Percentiles rank a stretch among this genome's conserved stretches.
phyloP scores from a whole-genome alignment of 2,888 invertebrate genomes.

The Trichacis sp. region DNA sequence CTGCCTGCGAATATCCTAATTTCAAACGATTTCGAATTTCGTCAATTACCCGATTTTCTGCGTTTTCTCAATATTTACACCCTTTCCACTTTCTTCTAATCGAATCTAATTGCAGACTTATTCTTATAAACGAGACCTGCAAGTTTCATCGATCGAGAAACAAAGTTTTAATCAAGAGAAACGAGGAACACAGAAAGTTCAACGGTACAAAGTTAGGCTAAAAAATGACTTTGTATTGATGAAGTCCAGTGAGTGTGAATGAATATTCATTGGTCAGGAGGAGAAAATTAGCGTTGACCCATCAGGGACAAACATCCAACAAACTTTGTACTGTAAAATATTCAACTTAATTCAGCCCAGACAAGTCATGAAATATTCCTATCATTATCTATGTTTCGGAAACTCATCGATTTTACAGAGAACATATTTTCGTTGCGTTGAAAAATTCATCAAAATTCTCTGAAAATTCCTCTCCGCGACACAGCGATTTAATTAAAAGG shows the following conservation, averaged over 20 bases:
- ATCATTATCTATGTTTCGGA: not conserved
- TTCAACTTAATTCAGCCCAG: not conserved
- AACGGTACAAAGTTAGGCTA: not conserved
- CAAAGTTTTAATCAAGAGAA: not conserved
- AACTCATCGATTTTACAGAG: not conserved
- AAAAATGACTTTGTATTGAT: not conserved
- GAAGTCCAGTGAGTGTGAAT: no score
- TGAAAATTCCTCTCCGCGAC: not conserved
- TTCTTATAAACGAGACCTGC: no score
- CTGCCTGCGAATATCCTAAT: constrained; percentile 33
- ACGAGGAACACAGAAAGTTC: not conserved
- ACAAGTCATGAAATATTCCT: not conserved
- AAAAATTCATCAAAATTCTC: not conserved
- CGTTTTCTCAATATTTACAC: no score
- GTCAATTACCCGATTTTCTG: not conserved
- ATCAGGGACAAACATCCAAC: no score
- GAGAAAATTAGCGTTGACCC: no score
- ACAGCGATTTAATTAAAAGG: not conserved
- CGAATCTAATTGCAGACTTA: no score
- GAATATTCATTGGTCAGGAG: no score
- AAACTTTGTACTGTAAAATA: no score
- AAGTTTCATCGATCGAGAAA: not conserved
- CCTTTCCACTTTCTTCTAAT: no score
- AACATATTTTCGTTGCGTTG: not conserved
- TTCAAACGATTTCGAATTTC: constrained; percentile 3